These are phyloP conservation scores for Apodemia mormo DNA, from an alignment of 2,888 invertebrate genomes.

Conservation along the genomic window DNA sequence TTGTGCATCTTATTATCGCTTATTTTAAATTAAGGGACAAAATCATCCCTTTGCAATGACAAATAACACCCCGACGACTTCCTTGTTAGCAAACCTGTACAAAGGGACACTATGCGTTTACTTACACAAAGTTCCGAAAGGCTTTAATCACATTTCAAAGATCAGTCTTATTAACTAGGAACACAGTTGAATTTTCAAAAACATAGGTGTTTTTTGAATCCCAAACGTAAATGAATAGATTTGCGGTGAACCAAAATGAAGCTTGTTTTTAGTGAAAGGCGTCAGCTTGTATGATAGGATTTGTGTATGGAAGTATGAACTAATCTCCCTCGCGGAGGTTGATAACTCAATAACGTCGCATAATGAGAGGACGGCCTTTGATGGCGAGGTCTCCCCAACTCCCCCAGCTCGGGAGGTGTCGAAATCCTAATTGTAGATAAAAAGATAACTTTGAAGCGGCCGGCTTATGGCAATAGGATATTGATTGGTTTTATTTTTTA, in stretches of 20 bases:
- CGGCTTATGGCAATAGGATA: conserved; percentile 43
- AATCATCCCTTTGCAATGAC: conserved; percentile 75
- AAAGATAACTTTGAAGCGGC: conserved; percentile 73
- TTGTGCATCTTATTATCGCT: conserved; percentile 74
- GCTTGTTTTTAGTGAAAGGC: conserved; percentile 77
- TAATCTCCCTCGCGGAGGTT: conserved; percentile 73
- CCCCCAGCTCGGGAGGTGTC: conserved; percentile 61
- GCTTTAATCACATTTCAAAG: conserved; percentile 27
- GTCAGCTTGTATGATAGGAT: conserved; percentile 82
- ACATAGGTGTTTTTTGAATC: conserved; percentile 37
- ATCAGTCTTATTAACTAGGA: conserved; percentile 26
- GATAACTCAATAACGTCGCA: conserved; percentile 80
- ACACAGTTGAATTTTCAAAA: conserved; percentile 41
- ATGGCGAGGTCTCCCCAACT: conserved; percentile 48
- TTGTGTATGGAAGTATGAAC: conserved; percentile 81
- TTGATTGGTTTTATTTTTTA: conserved; percentile 35
- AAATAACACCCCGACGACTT: conserved; percentile 72
- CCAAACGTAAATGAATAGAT: conserved; percentile 46
- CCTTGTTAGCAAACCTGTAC: conserved; percentile 68
- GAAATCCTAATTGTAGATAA: conserved; percentile 81
- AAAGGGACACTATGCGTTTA: conserved; percentile 49
- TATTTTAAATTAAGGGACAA: conserved; percentile 70
- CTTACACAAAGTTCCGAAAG: conserved; percentile 48
- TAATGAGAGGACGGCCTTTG: conserved; percentile 79
- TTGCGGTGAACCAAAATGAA: conserved; percentile 77